Percentiles rank a stretch among this genome's conserved stretches.
Evolutionary conservation across 2,888 invertebrate species (phyloP).

Genomic region (Andrena fulva): DNA sequence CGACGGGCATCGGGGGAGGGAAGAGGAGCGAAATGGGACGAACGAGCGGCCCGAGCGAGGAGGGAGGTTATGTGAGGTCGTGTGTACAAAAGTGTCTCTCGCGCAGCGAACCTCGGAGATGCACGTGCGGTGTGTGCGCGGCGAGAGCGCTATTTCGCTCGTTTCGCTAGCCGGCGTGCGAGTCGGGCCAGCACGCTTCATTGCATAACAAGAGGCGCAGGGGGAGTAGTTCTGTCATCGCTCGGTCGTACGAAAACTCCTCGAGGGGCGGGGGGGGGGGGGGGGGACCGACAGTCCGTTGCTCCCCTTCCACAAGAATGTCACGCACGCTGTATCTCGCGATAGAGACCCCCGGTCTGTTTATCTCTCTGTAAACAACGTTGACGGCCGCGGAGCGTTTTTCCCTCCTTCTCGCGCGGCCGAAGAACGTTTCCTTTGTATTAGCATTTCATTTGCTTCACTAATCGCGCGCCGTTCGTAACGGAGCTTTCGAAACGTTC

Average conservation of each 20-base stretch:
- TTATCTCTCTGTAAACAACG: conserved; percentile 58
- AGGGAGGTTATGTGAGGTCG: conserved; percentile 41
- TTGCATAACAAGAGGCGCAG: conserved; percentile 59
- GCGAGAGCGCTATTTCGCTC: conserved; percentile 50
- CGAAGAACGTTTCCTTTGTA: conserved; percentile 45
- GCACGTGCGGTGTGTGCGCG: conserved; percentile 50
- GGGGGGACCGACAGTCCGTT: background rate
- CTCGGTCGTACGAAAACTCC: conserved; percentile 15
- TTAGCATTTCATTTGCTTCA: conserved; percentile 6
- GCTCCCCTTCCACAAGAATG: background rate
- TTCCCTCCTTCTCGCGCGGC: background rate
- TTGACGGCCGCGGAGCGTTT: conserved; percentile 30
- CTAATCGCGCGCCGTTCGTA: background rate
- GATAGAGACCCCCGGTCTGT: conserved; percentile 23
- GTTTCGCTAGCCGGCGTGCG: conserved; percentile 53
- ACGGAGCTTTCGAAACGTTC: background rate
- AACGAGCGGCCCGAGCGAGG: background rate
- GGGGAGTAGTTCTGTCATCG: conserved; percentile 26
- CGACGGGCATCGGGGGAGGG: background rate
- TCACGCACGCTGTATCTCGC: conserved; percentile 25
- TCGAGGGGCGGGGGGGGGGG: no score
- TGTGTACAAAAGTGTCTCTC: conserved; percentile 48
- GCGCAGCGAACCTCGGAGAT: conserved; percentile 58
- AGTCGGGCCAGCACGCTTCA: conserved; percentile 44
- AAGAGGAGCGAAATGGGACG: conserved; percentile 11